Conservation (phyloP, 1,140 invertebrate species). For the Rhopalosiphum maidis region DNA sequence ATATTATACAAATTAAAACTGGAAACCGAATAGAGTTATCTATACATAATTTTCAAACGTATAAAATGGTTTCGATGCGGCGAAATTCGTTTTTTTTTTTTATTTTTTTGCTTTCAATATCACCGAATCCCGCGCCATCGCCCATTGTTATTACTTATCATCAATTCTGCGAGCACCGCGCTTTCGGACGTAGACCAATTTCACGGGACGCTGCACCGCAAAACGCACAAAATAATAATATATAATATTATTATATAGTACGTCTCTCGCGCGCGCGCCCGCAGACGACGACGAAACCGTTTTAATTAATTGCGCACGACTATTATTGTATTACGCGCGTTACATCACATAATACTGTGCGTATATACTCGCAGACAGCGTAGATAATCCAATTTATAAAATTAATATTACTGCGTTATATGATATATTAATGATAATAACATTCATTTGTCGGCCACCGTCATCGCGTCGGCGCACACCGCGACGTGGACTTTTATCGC, state of each 20-base stretch:
- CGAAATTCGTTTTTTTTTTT: too few species aligned
- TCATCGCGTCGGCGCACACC: not conserved
- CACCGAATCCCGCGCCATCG: not conserved
- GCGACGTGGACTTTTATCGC: not conserved
- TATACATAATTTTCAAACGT: not conserved
- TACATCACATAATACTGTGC: not conserved
- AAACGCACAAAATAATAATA: not conserved
- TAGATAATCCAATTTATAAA: slow-evolving; percentile 9
- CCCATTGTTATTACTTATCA: not conserved
- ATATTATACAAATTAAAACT: not conserved
- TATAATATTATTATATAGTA: not conserved
- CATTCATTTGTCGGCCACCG: not conserved
- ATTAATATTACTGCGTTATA: not conserved
- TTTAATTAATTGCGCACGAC: not conserved
- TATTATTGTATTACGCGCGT: not conserved
- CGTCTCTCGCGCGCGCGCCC: not conserved
- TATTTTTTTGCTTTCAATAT: not conserved
- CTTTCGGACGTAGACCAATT: slow-evolving; percentile 1
- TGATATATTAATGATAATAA: not conserved
- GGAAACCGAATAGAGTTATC: not conserved
- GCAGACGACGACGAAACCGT: not conserved
- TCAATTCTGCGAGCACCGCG: not conserved
- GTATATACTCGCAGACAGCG: not conserved
- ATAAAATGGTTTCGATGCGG: not conserved
- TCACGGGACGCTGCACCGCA: not conserved